Conservation (phyloP, 2,797 vertebrate species). For the Poeciliopsis paucimaculata region DNA sequence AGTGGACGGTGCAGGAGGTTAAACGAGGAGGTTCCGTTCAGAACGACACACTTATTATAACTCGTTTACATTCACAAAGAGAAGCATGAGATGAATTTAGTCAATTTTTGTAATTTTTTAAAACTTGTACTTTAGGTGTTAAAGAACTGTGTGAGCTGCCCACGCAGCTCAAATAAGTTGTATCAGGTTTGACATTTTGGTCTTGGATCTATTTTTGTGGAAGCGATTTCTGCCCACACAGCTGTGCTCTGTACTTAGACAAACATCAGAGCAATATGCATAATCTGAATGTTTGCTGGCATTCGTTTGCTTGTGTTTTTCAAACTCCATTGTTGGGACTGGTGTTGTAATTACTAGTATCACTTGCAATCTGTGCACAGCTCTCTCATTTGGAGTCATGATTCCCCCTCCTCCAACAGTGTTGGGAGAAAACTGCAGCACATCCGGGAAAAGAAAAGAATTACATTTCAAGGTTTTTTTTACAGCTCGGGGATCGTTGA, state of each 20-base stretch:
- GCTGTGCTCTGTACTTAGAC: constrained; percentile 23
- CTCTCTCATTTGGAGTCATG: background rate
- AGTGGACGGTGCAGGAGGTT: constrained; percentile 32
- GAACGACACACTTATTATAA: background rate
- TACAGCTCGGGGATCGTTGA: background rate
- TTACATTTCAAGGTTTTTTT: background rate
- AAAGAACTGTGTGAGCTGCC: constrained; percentile 31
- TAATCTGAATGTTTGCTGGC: constrained; percentile 14
- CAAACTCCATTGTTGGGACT: constrained; percentile 2
- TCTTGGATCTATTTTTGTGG: constrained; percentile 11
- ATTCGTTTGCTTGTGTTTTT: constrained; percentile 2
- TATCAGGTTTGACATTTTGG: constrained; percentile 31
- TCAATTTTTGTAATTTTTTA: background rate
- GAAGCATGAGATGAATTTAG: background rate
- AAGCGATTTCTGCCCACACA: constrained; percentile 33
- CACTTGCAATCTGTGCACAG: background rate
- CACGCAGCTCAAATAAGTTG: constrained; percentile 32
- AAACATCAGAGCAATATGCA: constrained; percentile 18
- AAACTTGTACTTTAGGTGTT: background rate
- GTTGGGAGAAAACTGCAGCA: background rate
- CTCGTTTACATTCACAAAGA: background rate
- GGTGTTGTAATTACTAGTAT: constrained; percentile 9
- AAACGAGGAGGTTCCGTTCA: constrained; percentile 17
- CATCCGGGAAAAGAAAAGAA: background rate
- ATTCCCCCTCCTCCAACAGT: background rate